phyloP scores from a whole-genome alignment of 2,113 vertebrate genomes.

The Sphyrna mokarran region DNA sequence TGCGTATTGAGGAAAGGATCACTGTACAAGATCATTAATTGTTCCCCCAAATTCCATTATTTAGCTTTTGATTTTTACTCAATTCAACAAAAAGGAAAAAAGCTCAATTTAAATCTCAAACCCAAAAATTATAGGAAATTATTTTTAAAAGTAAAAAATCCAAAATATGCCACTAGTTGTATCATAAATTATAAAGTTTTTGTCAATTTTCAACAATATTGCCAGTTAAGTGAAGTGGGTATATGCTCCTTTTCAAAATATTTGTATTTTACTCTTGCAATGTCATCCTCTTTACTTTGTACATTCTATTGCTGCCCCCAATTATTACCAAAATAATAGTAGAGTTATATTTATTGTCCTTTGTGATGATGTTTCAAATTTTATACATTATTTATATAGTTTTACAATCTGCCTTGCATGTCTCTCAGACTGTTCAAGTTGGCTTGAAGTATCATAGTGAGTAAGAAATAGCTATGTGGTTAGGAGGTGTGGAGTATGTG shows the following conservation, averaged over 20 bases:
- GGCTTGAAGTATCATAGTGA: not conserved
- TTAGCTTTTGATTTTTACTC: not conserved
- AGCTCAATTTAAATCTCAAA: not conserved
- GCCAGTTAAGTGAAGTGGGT: not conserved
- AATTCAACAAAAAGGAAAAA: not conserved
- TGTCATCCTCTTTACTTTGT: not conserved
- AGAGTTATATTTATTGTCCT: not conserved
- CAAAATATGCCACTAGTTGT: not conserved
- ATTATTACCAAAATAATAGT: not conserved
- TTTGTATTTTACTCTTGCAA: not conserved
- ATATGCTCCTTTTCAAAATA: not conserved
- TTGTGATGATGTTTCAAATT: not conserved
- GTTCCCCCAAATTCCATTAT: not conserved
- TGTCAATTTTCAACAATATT: not conserved
- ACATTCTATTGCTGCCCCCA: not conserved
- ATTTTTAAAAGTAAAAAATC: not conserved
- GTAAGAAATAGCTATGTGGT: not conserved
- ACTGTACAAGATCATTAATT: not conserved
- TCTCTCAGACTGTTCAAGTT: not conserved
- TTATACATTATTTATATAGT: not conserved
- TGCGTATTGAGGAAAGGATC: not conserved
- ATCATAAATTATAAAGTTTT: not conserved
- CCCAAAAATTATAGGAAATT: not conserved
- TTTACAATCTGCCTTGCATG: not conserved
- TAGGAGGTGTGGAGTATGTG: not conserved